phyloP scores from a whole-genome alignment of 2,888 invertebrate genomes.

The Drosophila cognata region DNA sequence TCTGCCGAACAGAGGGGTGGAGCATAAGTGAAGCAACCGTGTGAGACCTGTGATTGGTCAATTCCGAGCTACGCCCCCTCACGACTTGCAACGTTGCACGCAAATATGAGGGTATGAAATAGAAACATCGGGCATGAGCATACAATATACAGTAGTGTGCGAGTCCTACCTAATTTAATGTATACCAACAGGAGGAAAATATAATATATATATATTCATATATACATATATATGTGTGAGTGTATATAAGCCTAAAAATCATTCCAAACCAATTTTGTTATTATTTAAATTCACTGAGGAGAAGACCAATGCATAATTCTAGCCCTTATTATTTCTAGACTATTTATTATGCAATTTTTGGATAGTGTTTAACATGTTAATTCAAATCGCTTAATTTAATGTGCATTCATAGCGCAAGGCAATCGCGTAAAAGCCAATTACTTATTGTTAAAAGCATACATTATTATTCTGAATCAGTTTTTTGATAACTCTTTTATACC shows the following conservation, averaged over 20 bases:
- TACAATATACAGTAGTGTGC: constrained; percentile 10
- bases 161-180: constrained; percentile 2
- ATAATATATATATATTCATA: background rate
- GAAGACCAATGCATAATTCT: background rate
- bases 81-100: constrained; percentile 6
- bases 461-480: background rate
- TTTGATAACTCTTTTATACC: background rate
- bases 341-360: background rate
- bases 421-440: background rate
- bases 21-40: constrained; percentile 9
- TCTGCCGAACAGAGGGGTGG: constrained; percentile 4
- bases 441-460: background rate
- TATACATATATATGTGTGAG: background rate
- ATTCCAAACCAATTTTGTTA: background rate
- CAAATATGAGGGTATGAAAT: constrained; percentile 31
- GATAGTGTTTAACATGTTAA: background rate
- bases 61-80: constrained; percentile 14
- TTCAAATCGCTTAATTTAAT: background rate
- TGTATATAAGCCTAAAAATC: background rate
- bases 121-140: constrained; percentile 24
- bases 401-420: background rate
- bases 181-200: constrained; percentile 7
- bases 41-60: constrained; percentile 21
- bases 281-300: constrained; percentile 4
- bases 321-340: background rate